Conservation (phyloP, 2,113 vertebrate genomes). For the Phalacrocorax carbo region DNA sequence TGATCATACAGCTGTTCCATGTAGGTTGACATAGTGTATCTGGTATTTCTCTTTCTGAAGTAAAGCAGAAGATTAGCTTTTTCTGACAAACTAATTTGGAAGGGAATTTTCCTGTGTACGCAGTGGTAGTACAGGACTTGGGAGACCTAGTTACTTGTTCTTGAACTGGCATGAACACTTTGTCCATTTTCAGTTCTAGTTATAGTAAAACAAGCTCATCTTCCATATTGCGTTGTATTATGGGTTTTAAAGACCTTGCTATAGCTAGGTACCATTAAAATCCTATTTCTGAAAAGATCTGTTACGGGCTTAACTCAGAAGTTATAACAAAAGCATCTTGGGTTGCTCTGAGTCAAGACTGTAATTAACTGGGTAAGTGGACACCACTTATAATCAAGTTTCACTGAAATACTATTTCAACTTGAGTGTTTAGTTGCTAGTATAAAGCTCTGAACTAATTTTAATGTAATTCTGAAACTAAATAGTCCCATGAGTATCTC, state of each 20-base stretch:
- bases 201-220: slow-evolving; percentile 30
- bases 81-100: background rate
- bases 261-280: background rate
- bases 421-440: background rate
- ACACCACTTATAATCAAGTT: background rate
- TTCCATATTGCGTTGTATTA: background rate
- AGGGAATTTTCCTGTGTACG: background rate
- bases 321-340: slow-evolving; percentile 12
- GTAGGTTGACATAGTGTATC: background rate
- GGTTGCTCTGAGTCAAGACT: background rate
- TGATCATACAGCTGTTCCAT: background rate
- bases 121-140: background rate
- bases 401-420: slow-evolving; percentile 13
- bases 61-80: background rate
- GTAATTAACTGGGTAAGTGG: slow-evolving; percentile 31
- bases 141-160: background rate
- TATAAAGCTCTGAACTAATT: background rate
- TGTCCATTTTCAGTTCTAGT: slow-evolving; percentile 23
- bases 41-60: background rate
- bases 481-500: background rate
- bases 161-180: background rate
- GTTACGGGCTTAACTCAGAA: slow-evolving; percentile 3
- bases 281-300: slow-evolving; percentile 24
- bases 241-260: slow-evolving; percentile 28
- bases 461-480: background rate